phyloP scores from a whole-genome alignment of 2,113 vertebrate species.

The Crotophaga sulcirostris region DNA sequence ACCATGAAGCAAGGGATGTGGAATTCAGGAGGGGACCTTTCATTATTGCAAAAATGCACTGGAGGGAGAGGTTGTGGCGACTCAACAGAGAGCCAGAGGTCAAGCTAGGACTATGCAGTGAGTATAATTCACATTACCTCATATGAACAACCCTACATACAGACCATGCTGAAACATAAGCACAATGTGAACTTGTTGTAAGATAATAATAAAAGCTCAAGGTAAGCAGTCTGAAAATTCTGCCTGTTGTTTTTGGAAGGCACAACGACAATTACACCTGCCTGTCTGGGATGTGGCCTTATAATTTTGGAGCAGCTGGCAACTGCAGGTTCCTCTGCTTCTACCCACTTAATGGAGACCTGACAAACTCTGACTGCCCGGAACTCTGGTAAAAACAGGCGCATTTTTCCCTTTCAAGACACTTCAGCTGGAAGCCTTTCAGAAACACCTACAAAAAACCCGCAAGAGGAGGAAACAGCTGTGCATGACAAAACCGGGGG shows the following conservation, averaged over 20 bases:
- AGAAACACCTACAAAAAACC: background rate
- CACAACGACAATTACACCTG: accelerated
- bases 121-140: background rate
- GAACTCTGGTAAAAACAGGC: background rate
- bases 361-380: too few relatives aligned
- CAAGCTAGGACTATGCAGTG: background rate
- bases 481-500: background rate
- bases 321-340: background rate
- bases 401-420: background rate
- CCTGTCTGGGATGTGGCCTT: background rate
- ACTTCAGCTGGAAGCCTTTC: background rate
- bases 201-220: background rate
- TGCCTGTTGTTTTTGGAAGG: background rate
- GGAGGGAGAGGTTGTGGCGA: background rate
- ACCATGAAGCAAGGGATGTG: background rate
- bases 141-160: background rate
- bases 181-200: background rate
- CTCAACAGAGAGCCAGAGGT: background rate
- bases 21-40: background rate
- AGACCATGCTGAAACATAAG: background rate
- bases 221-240: background rate
- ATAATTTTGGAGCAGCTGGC: background rate
- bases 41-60: background rate
- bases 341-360: background rate
- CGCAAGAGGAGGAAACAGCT: accelerated